phyloP scores from a whole-genome alignment of 2,113 vertebrate species.

The Chlamydotis undulata region DNA sequence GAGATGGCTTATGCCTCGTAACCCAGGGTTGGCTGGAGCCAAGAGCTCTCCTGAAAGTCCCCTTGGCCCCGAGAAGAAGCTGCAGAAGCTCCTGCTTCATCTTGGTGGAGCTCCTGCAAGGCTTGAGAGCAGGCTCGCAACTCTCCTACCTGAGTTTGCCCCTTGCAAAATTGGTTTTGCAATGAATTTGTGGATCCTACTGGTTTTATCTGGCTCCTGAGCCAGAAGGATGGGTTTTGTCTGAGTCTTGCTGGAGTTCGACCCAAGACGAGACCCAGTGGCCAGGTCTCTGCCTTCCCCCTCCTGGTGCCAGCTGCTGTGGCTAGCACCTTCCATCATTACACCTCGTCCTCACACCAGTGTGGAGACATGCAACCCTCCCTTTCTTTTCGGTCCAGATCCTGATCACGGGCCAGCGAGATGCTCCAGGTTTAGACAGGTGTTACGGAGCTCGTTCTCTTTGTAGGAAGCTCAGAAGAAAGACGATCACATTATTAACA shows the following conservation, averaged over 20 bases:
- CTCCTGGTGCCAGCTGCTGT: neutral
- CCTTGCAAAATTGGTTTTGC: neutral
- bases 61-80: neutral
- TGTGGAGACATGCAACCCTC: neutral
- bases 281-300: neutral
- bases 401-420: fast-evolving
- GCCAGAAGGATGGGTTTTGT: neutral
- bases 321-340: neutral
- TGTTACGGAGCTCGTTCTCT: neutral
- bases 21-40: neutral
- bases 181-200: neutral
- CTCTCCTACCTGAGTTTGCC: neutral
- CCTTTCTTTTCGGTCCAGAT: neutral
- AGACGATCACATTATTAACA: constrained; percentile 12
- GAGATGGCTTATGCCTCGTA: neutral
- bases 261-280: neutral
- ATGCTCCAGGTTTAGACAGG: neutral
- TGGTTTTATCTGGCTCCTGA: neutral
- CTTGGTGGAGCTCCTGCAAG: neutral
- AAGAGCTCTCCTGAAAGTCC: neutral
- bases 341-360: neutral
- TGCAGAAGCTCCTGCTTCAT: neutral
- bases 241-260: neutral
- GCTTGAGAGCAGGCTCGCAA: neutral
- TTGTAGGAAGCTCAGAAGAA: neutral